Conservation (phyloP, 2,797 vertebrate genomes). For the Hemibagrus guttatus region DNA sequence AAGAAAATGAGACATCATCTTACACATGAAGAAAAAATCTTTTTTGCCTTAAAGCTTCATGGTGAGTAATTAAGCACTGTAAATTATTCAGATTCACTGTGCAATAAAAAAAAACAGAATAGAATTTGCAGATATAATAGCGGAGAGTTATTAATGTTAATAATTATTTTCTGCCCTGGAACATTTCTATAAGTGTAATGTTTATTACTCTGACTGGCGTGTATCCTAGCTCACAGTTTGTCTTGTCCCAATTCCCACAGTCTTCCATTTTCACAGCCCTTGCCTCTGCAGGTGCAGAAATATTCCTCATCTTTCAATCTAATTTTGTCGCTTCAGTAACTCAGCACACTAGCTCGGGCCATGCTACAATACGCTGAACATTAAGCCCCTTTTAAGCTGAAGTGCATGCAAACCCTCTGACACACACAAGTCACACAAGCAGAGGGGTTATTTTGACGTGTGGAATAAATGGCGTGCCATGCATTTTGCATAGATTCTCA, state of each 20-base stretch:
- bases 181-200: constrained; percentile 18
- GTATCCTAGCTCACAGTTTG: constrained; percentile 13
- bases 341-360: constrained; percentile 60
- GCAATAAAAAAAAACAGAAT: not conserved
- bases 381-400: constrained; percentile 69
- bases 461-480: constrained; percentile 71
- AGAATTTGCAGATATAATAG: not conserved
- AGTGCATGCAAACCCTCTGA: constrained; percentile 53
- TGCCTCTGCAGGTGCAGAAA: constrained; percentile 71
- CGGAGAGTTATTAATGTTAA: not conserved
- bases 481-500: constrained; percentile 71
- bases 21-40: not conserved
- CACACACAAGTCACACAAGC: constrained; percentile 39
- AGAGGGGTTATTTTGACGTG: constrained; percentile 72
- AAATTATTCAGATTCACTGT: not conserved
- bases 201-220: constrained; percentile 19
- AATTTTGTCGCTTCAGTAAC: constrained; percentile 66
- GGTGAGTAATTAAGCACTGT: not conserved
- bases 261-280: constrained; percentile 43
- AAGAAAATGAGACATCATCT: constrained; percentile 12
- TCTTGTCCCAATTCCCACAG: constrained; percentile 46
- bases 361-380: constrained; percentile 67
- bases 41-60: not conserved
- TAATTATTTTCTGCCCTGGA: not conserved
- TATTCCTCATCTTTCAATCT: constrained; percentile 66